phyloP scores from a whole-genome alignment of 2,888 invertebrate species.

The Dicyrtoma fusca region DNA sequence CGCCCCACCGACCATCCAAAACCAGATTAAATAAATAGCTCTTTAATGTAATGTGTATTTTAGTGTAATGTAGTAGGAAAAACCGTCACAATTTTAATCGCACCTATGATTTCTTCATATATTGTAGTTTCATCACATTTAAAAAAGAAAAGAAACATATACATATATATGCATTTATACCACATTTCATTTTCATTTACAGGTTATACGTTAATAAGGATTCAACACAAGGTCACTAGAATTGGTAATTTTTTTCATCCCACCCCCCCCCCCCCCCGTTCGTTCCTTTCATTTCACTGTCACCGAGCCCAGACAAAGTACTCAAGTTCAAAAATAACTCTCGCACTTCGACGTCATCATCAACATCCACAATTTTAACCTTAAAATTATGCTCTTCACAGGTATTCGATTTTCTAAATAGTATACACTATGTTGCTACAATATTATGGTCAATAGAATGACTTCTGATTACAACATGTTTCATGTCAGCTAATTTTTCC shows the following conservation, averaged over 20 bases:
- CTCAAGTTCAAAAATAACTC: not conserved
- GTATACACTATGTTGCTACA: too few species aligned
- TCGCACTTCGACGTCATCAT: not conserved
- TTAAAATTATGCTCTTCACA: not conserved
- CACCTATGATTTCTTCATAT: conserved; percentile 11
- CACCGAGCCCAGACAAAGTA: too few species aligned
- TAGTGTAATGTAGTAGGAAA: not conserved
- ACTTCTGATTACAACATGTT: too few species aligned
- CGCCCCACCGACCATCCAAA: too few species aligned
- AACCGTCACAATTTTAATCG: conserved; percentile 23
- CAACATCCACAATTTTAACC: not conserved
- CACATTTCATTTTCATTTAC: not conserved
- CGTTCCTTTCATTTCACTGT: not conserved
- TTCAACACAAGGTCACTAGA: conserved; percentile 24
- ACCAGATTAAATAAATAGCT: too few species aligned
- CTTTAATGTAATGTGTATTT: too few species aligned
- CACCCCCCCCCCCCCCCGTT: not conserved
- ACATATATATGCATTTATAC: not conserved
- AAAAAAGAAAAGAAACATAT: not conserved
- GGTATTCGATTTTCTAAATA: too few species aligned
- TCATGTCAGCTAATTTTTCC: too few species aligned
- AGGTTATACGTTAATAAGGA: too few species aligned
- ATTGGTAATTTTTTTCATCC: not conserved
- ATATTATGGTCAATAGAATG: too few species aligned
- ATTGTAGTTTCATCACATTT: not conserved